These are phyloP conservation scores for Cynodonichthys magdalenae DNA, from an alignment of 2,797 vertebrate species.

Conservation along the genomic window DNA sequence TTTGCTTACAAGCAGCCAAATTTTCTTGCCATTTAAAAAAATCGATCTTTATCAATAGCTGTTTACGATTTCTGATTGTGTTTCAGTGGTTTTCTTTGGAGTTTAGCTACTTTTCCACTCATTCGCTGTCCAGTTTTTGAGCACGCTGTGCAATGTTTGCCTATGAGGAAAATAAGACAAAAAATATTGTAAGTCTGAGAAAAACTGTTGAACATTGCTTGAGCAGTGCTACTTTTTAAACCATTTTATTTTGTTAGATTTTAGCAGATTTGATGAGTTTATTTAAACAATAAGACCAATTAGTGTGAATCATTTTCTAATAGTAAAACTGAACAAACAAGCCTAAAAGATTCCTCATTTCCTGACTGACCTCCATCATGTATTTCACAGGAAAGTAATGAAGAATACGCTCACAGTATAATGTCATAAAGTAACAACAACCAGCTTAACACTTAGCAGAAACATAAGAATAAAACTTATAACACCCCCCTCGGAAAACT, in stretches of 20 bases:
- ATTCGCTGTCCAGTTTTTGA: neutral
- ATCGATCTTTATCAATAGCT: no score
- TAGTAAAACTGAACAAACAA: no score
- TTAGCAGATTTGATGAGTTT: neutral
- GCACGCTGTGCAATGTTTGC: neutral
- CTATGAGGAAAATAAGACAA: neutral
- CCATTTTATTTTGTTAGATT: neutral
- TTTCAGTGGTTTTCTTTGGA: neutral
- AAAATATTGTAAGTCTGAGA: neutral
- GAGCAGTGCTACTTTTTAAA: no score
- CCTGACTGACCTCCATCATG: no score
- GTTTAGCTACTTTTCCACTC: neutral
- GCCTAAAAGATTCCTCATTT: neutral
- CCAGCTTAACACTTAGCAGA: neutral
- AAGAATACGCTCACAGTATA: neutral
- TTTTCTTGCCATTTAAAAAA: no score
- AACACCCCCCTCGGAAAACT: neutral
- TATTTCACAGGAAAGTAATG: neutral
- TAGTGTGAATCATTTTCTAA: neutral
- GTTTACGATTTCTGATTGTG: no score
- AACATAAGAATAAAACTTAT: neutral
- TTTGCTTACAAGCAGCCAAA: neutral
- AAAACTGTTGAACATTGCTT: no score
- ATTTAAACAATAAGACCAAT: neutral
- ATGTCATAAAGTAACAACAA: neutral